phyloP scores from a whole-genome alignment of 2,113 vertebrate species.

The Cyanoderma ruficeps region DNA sequence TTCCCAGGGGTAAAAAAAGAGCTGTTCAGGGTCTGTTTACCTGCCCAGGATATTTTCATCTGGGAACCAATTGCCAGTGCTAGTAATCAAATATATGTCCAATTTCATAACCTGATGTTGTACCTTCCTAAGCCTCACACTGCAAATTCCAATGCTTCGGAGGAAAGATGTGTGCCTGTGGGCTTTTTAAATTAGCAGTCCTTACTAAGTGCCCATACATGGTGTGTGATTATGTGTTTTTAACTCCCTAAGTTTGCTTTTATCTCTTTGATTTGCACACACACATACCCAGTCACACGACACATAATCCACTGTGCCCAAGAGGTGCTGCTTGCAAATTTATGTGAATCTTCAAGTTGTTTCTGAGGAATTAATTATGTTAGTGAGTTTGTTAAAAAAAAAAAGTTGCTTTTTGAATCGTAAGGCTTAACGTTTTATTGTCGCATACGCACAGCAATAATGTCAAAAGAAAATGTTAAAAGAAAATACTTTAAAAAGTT shows the following conservation, averaged over 20 bases:
- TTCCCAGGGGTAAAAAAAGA: too few relatives aligned
- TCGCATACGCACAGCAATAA: background rate
- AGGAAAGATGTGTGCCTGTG: background rate
- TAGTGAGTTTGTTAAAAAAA: background rate
- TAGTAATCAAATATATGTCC: background rate
- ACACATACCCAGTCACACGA: fast-evolving
- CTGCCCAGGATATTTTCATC: background rate
- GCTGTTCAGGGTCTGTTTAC: background rate
- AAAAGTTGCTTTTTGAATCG: background rate
- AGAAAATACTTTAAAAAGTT: background rate
- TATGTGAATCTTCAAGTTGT: background rate
- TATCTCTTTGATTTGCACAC: background rate
- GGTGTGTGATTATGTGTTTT: background rate
- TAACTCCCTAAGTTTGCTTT: background rate
- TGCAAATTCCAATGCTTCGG: background rate
- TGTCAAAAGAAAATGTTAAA: background rate
- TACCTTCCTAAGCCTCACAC: background rate
- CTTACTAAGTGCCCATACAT: background rate
- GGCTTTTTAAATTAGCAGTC: background rate
- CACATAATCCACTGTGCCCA: background rate
- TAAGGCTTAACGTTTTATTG: background rate
- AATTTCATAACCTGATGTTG: background rate
- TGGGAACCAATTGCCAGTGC: background rate
- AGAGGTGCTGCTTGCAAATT: background rate
- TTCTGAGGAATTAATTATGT: background rate